These are phyloP conservation scores for Tetrapedia diversipes DNA, from an alignment of 2,888 invertebrate species.

Conservation along the genomic window DNA sequence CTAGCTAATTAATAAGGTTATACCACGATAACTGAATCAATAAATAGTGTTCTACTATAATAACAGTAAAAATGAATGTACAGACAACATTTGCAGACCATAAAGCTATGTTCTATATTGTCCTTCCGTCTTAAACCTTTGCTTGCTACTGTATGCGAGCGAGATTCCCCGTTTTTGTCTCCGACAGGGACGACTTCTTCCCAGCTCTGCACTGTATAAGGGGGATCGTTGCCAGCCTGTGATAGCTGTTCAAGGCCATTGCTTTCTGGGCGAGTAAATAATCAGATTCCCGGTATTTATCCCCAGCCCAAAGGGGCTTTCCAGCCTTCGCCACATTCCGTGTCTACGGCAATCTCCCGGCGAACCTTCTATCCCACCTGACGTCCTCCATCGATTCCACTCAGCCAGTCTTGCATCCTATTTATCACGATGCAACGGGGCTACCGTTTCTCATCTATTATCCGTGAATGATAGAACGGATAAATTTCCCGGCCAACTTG, in stretches of 20 bases:
- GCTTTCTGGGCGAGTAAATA: conserved; percentile 72
- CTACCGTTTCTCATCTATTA: conserved; percentile 39
- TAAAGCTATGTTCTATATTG: too few relatives aligned
- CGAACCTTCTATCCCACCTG: conserved; percentile 51
- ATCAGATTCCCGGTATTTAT: conserved; percentile 79
- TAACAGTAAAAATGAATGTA: too few relatives aligned
- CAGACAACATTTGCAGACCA: too few relatives aligned
- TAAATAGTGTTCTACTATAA: too few relatives aligned
- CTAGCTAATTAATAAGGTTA: too few relatives aligned
- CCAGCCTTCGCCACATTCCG: conserved; percentile 55
- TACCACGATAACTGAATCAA: too few relatives aligned
- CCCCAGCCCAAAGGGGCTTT: conserved; percentile 52
- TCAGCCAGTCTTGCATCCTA: conserved; percentile 41
- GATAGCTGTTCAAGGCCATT: conserved; percentile 66
- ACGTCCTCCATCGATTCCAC: conserved; percentile 51
- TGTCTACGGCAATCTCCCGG: conserved; percentile 58
- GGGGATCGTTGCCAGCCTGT: conserved; percentile 64
- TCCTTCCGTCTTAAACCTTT: too few relatives aligned
- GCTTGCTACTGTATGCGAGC: too few relatives aligned
- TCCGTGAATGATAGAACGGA: conserved; percentile 37
- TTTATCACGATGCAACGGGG: conserved; percentile 51
- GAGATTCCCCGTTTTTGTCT: too few relatives aligned
- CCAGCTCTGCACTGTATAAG: too few relatives aligned
- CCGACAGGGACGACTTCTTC: too few relatives aligned
- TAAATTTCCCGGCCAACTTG: conserved; percentile 34